Evolutionary conservation across 2,797 vertebrate genomes (phyloP), one percentile per base, ranked within the genome.

Genomic region (Enteromius mattozi): DNA sequence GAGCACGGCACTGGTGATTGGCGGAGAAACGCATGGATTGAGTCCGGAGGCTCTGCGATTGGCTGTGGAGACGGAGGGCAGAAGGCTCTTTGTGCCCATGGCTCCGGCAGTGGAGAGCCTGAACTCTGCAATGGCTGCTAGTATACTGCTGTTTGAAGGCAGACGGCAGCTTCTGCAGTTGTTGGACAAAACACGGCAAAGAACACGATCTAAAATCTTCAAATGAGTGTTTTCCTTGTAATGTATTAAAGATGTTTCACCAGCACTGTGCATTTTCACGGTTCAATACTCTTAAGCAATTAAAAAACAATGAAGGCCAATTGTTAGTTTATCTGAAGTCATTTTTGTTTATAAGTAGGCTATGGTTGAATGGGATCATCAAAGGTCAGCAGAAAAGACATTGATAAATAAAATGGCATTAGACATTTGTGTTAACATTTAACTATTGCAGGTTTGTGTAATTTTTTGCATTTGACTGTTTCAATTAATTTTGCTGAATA

Each of bases 61-160:
- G 71, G 96, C 96, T 0, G 93, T 94, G 90, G 91, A 90, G 89
- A 96, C 96, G 0, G 88, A 91, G 0, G 98, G 98, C 0, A 93
- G 72, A 83, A 94, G 95, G 68, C 94, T 99, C 35, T 89, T 95
- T 40, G 96, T 99, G 70, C 97, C 98, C 0, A 80, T 98, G 0
- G 95, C 95, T 76, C 94, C 96, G 0, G 93, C 93, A 0, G 86
- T 97, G 91, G 96, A 98, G 89, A 97, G 98, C 89, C 85, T 99
- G 81, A 99, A 99, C 86, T 96, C 97, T 0, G 97, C 98, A 9
- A 95, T 98, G 91, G 97, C 97, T 0, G 96, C 98, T 6, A 97
- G 94, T 82, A 93, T 99, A 21, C 88, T 99, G 82, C 87, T 99
- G 1, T 99, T 99, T 21, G 98, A 99, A 91, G 98, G 96, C 72